Conservation (phyloP, 2,797 vertebrate genomes). For the Myotis myotis region DNA sequence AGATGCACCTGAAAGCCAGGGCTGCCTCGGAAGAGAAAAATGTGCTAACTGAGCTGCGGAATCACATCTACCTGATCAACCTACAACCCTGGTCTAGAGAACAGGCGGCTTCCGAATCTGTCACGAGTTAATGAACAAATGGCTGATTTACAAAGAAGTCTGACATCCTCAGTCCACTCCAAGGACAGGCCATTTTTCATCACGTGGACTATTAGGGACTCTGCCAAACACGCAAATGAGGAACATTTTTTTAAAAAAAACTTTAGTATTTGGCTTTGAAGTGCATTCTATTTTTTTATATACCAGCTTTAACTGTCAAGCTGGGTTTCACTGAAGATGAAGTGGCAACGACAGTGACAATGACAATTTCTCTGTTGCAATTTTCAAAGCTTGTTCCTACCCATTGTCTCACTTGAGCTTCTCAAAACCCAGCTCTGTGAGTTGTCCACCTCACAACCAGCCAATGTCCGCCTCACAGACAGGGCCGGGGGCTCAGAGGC, state of each 20-base stretch:
- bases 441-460: neutral
- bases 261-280: neutral
- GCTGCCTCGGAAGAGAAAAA: neutral
- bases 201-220: neutral
- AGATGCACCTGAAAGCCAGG: neutral
- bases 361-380: neutral
- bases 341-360: neutral
- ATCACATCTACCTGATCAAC: neutral
- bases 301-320: neutral
- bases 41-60: neutral
- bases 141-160: neutral
- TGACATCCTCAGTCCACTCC: neutral
- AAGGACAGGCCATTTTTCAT: neutral
- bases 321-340: slow-evolving; percentile 4
- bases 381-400: slow-evolving; percentile 6
- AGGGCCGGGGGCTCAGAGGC: neutral
- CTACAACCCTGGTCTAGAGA: neutral
- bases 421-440: neutral
- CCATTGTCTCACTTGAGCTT: neutral
- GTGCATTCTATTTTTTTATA: neutral
- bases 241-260: neutral
- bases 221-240: slow-evolving; percentile 19
- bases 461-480: neutral
- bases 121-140: neutral
- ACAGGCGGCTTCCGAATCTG: neutral